Conservation (phyloP, 2,888 invertebrate species). For the Phaonia tiefii region DNA sequence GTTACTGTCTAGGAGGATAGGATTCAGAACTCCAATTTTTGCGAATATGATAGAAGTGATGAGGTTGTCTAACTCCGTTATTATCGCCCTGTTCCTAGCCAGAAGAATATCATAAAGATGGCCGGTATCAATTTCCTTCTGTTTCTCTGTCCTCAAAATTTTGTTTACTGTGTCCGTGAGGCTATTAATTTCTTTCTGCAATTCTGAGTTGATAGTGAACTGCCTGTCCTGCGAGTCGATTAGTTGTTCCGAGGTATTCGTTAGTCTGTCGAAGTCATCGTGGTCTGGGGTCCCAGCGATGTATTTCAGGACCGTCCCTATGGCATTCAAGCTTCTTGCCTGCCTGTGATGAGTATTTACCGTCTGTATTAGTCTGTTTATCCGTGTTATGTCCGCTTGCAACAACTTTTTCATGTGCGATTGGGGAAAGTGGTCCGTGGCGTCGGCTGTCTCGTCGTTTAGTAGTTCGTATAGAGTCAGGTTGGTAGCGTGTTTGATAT, state of each 20-base stretch:
- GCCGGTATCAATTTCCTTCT: slow-evolving; percentile 31
- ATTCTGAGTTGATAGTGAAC: slow-evolving; percentile 49
- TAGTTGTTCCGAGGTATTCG: slow-evolving; percentile 9
- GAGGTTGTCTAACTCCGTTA: slow-evolving; percentile 49
- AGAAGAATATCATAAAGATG: slow-evolving; percentile 50
- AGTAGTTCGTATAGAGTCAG: neutral
- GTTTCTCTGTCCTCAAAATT: slow-evolving; percentile 30
- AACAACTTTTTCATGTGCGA: slow-evolving; percentile 53
- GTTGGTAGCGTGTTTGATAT: neutral
- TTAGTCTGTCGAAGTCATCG: slow-evolving; percentile 41
- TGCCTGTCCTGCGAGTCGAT: slow-evolving; percentile 44
- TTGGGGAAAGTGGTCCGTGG: slow-evolving; percentile 50
- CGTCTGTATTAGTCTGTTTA: slow-evolving; percentile 31
- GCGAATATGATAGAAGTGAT: slow-evolving; percentile 56
- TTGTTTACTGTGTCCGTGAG: slow-evolving; percentile 54
- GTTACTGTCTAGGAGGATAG: slow-evolving; percentile 48
- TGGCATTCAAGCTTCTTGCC: slow-evolving; percentile 25
- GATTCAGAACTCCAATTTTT: slow-evolving; percentile 54
- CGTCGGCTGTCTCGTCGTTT: slow-evolving; percentile 33
- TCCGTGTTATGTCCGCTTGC: slow-evolving; percentile 37
- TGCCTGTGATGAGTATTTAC: neutral
- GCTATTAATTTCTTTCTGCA: slow-evolving; percentile 51
- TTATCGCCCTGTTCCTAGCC: slow-evolving; percentile 53
- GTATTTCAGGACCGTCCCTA: slow-evolving; percentile 35
- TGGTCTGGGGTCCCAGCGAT: slow-evolving; percentile 41